Conservation (phyloP, 2,888 invertebrate species). For the Eudemis profundana region DNA sequence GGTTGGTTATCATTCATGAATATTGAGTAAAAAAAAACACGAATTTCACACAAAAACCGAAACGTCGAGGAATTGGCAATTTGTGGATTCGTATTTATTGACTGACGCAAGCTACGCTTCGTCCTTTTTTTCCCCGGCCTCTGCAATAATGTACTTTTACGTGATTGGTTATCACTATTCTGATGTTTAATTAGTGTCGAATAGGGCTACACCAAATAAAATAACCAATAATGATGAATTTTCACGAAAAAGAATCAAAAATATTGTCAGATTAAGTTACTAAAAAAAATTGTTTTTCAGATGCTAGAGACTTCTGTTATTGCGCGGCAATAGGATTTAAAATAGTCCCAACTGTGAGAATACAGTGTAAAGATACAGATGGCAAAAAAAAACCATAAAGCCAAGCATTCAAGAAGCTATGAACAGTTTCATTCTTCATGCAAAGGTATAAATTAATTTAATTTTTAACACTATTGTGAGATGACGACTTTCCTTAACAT, state of each 20-base stretch:
- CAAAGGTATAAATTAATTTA: not conserved
- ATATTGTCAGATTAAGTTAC: not conserved
- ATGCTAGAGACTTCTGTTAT: constrained; percentile 23
- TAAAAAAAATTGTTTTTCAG: constrained; percentile 22
- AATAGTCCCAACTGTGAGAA: constrained; percentile 21
- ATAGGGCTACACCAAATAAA: too few species aligned
- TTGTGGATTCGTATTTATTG: too few species aligned
- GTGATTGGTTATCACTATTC: too few species aligned
- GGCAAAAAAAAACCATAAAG: constrained; percentile 1
- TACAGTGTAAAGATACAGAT: constrained; percentile 9
- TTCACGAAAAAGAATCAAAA: not conserved
- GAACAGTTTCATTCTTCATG: constrained; percentile 7
- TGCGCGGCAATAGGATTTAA: constrained; percentile 23
- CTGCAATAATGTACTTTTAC: too few species aligned
- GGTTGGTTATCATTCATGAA: not conserved
- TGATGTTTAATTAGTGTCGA: too few species aligned
- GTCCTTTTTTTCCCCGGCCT: too few species aligned
- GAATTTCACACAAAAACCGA: constrained; percentile 4
- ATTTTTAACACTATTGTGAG: not conserved
- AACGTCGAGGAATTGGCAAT: not conserved
- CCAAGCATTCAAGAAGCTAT: constrained; percentile 4
- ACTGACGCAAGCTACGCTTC: too few species aligned
- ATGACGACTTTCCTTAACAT: not conserved
- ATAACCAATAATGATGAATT: too few species aligned
- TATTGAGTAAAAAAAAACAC: not conserved